phyloP scores from a whole-genome alignment of 2,888 invertebrate species.

The Autographa gamma region DNA sequence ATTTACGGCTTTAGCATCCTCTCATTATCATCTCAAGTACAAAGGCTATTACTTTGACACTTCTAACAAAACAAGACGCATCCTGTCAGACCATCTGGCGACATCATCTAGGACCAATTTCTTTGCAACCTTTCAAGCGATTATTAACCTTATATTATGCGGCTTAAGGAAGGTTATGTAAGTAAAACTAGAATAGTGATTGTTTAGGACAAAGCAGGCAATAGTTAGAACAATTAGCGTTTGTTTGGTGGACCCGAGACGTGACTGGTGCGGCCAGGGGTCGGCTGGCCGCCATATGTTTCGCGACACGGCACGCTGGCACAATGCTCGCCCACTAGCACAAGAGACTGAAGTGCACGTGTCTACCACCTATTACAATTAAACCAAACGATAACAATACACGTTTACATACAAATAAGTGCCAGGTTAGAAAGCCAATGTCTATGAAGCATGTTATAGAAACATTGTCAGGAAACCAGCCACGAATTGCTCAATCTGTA shows the following conservation, averaged over 20 bases:
- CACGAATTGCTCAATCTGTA: background rate
- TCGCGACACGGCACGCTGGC: conserved; percentile 29
- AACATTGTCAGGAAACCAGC: too few species aligned
- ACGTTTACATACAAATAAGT: background rate
- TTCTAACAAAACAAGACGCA: conserved; percentile 69
- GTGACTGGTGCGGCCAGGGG: conserved; percentile 58
- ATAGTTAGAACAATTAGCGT: conserved; percentile 71
- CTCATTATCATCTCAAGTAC: conserved; percentile 67
- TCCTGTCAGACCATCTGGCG: conserved; percentile 77
- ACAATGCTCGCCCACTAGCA: conserved; percentile 23
- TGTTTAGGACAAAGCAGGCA: conserved; percentile 66
- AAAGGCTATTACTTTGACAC: conserved; percentile 73
- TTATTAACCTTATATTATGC: conserved; percentile 46
- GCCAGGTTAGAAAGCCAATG: background rate
- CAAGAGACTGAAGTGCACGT: conserved; percentile 37
- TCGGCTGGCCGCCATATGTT: conserved; percentile 71
- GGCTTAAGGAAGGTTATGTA: conserved; percentile 22
- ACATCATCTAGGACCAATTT: conserved; percentile 54
- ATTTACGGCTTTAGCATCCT: conserved; percentile 62
- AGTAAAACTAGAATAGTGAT: conserved; percentile 52
- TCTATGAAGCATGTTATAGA: too few species aligned
- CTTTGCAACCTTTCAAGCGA: conserved; percentile 14
- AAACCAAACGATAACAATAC: background rate
- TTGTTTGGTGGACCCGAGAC: conserved; percentile 69
- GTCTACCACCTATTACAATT: conserved; percentile 8